Conservation (phyloP, 1,140 invertebrate species). For the Oreohelix idahoensis region DNA sequence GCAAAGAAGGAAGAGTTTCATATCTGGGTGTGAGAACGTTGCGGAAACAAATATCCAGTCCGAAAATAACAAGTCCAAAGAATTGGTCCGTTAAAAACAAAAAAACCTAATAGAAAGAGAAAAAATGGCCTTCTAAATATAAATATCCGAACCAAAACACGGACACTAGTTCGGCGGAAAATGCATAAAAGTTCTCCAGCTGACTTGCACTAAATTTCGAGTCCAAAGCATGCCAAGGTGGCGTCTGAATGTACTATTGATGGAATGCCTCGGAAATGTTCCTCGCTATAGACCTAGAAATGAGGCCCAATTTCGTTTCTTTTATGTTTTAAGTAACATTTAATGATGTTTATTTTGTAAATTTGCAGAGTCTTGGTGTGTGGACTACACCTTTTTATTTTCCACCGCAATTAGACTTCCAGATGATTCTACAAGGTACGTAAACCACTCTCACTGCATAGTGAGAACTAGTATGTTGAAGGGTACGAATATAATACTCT, state of each 20-base stretch:
- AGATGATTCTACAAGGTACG: too few relatives aligned
- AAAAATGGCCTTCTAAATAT: neutral
- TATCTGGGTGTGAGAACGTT: neutral
- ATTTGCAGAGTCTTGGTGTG: too few relatives aligned
- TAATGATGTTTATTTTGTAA: too few relatives aligned
- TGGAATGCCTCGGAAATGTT: neutral
- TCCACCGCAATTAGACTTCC: too few relatives aligned
- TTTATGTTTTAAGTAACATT: too few relatives aligned
- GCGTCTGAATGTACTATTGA: neutral
- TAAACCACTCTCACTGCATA: too few relatives aligned
- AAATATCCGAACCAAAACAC: neutral
- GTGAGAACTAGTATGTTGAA: too few relatives aligned
- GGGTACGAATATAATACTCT: too few relatives aligned
- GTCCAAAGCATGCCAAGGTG: conserved; percentile 9
- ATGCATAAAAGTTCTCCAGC: neutral
- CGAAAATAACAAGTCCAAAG: neutral
- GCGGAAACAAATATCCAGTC: neutral
- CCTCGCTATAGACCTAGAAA: neutral
- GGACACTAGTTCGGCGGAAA: conserved; percentile 4
- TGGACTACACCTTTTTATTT: too few relatives aligned
- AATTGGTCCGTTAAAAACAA: neutral
- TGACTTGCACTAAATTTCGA: neutral
- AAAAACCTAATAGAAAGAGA: neutral
- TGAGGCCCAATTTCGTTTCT: conserved; percentile 2
- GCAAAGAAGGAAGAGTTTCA: neutral